Percentiles rank a stretch among this genome's conserved stretches.
Conservation (phyloP, 1,140 invertebrate species). For the Odontomachus brunneus region DNA sequence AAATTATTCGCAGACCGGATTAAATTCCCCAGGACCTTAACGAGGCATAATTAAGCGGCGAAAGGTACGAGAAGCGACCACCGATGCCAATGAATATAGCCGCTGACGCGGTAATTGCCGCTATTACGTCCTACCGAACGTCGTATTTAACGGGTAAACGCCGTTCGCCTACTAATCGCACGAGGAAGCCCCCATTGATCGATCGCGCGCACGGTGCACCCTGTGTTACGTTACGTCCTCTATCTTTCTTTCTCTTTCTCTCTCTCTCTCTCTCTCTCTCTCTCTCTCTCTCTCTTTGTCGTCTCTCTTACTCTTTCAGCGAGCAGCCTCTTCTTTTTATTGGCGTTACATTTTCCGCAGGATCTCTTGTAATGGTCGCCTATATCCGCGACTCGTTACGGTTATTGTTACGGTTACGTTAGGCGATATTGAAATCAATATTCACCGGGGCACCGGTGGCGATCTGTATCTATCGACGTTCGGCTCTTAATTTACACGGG, state of each 20-base stretch:
- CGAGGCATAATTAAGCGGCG: slow-evolving; percentile 81
- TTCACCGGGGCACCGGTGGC: not conserved
- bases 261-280: not conserved
- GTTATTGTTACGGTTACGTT: slow-evolving; percentile 61
- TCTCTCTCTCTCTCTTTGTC: not conserved
- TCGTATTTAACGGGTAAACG: slow-evolving; percentile 79
- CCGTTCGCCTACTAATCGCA: slow-evolving; percentile 76
- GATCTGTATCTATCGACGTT: slow-evolving; percentile 28
- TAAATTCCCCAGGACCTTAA: slow-evolving; percentile 78
- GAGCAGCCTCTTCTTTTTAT: not conserved
- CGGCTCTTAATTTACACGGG: slow-evolving; percentile 24
- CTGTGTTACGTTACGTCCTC: slow-evolving; percentile 9
- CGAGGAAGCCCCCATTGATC: slow-evolving; percentile 59
- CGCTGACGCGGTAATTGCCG: slow-evolving; percentile 81
- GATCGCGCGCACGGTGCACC: slow-evolving; percentile 51
- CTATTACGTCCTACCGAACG: slow-evolving; percentile 75
- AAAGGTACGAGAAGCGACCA: slow-evolving; percentile 77
- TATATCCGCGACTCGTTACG: slow-evolving; percentile 54
- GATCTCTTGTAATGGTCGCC: slow-evolving; percentile 27
- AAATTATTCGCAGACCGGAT: slow-evolving; percentile 70
- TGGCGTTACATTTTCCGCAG: slow-evolving; percentile 25
- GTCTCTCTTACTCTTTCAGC: too few relatives aligned
- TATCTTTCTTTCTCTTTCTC: not conserved
- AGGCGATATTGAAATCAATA: slow-evolving; percentile 56
- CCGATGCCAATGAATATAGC: slow-evolving; percentile 78